Evolutionary conservation across 2,888 invertebrate species (phyloP).

Genomic region (Cloeon dipterum): DNA sequence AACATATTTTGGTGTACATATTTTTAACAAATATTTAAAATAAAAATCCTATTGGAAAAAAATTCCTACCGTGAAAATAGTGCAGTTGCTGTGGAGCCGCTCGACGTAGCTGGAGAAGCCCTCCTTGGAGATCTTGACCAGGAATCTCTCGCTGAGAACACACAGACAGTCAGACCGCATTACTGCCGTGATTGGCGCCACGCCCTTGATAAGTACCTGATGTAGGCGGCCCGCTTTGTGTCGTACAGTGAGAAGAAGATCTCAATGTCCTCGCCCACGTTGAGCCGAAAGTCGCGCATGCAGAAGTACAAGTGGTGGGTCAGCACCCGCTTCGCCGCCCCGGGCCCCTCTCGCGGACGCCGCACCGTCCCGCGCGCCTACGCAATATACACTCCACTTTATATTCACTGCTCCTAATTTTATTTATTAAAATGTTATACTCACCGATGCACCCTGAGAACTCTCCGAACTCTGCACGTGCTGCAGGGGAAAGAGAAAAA

Average conservation of each 20-base stretch:
- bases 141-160: slow-evolving; percentile 49
- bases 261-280: slow-evolving; percentile 71
- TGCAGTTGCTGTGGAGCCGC: slow-evolving; percentile 67
- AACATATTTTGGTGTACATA: no score
- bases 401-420: background rate
- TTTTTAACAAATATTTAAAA: no score
- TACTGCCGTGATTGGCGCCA: background rate
- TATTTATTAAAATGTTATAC: no score
- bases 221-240: slow-evolving; percentile 45
- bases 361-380: slow-evolving; percentile 28
- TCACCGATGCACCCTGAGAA: slow-evolving; percentile 22
- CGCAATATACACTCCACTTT: background rate
- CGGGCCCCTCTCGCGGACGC: background rate
- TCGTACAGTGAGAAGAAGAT: slow-evolving; percentile 73
- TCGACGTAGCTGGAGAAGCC: slow-evolving; percentile 78
- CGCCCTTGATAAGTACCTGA: slow-evolving; percentile 22
- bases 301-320: slow-evolving; percentile 68
- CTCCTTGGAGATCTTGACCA: slow-evolving; percentile 71
- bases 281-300: slow-evolving; percentile 71
- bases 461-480: slow-evolving; percentile 29
- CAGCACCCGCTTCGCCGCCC: slow-evolving; percentile 28
- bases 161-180: slow-evolving; percentile 1
- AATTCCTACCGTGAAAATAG: slow-evolving; percentile 55
- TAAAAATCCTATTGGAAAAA: slow-evolving; percentile 4
- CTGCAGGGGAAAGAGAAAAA: slow-evolving; percentile 16